Evolutionary conservation across 2,113 vertebrate genomes (phyloP).

Genomic region (Hypanus sabinus): DNA sequence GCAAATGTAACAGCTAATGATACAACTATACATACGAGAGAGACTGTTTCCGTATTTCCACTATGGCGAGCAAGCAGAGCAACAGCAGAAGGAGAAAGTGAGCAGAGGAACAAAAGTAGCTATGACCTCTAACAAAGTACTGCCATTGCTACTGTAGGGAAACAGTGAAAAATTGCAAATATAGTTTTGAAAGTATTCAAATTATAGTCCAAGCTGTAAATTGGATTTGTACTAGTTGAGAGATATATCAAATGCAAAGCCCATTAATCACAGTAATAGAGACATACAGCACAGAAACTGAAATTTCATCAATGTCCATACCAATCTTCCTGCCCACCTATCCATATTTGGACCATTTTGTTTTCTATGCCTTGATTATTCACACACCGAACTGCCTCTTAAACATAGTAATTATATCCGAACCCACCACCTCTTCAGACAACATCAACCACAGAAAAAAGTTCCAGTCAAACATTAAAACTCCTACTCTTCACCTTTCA

Average conservation of each 20-base stretch:
- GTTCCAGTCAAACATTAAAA: too few species aligned
- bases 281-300: too few species aligned
- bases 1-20: background rate
- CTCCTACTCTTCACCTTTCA: too few species aligned
- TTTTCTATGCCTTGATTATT: too few species aligned
- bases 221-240: background rate
- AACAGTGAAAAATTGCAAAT: background rate
- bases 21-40: background rate
- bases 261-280: too few species aligned
- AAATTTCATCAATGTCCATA: too few species aligned
- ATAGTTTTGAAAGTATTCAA: background rate
- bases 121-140: background rate
- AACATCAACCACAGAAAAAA: too few species aligned
- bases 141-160: background rate
- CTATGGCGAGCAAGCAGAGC: background rate
- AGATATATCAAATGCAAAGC: background rate
- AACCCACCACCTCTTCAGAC: too few species aligned
- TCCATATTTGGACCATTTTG: too few species aligned
- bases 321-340: too few species aligned
- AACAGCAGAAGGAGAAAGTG: background rate
- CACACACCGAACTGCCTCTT: too few species aligned
- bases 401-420: too few species aligned
- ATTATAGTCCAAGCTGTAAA: background rate
- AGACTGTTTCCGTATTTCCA: background rate
- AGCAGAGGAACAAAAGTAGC: background rate